Percentiles rank a stretch among this genome's conserved stretches.
Evolutionary conservation across 2,113 vertebrate genomes (phyloP).

Genomic region (Heliornis fulica): DNA sequence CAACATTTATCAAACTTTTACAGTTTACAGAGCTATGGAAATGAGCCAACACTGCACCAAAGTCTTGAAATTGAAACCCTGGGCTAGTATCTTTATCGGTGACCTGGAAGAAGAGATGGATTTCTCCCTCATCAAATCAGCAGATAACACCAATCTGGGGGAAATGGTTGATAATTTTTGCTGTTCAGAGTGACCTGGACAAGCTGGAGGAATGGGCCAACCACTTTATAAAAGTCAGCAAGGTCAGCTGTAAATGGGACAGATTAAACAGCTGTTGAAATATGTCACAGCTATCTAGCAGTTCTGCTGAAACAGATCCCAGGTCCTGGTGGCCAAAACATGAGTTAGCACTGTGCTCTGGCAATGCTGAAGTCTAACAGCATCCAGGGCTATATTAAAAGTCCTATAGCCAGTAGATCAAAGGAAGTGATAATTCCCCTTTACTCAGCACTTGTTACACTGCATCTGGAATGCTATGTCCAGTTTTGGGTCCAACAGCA

Average conservation of each 20-base stretch:
- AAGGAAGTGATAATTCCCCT: not conserved
- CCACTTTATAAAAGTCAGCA: not conserved
- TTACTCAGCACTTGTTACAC: not conserved
- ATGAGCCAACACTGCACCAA: not conserved
- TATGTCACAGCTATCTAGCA: not conserved
- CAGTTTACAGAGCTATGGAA: not conserved
- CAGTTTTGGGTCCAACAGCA: not conserved
- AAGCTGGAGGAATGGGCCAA: not conserved
- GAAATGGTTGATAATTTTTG: not conserved
- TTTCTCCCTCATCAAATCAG: rapidly evolving
- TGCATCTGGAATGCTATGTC: not conserved
- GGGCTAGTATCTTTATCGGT: not conserved
- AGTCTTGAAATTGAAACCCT: not conserved
- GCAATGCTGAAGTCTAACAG: not conserved
- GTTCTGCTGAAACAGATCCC: not conserved
- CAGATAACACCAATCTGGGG: not conserved
- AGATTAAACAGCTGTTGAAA: not conserved
- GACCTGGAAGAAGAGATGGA: not conserved
- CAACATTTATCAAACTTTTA: not conserved
- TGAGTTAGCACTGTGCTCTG: not conserved
- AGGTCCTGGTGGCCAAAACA: not conserved
- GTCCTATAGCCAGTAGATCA: not conserved
- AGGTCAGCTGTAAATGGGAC: not conserved
- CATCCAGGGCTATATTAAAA: not conserved
- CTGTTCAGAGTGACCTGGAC: not conserved